phyloP scores from a whole-genome alignment of 2,797 vertebrate species.

The Myotis myotis region DNA sequence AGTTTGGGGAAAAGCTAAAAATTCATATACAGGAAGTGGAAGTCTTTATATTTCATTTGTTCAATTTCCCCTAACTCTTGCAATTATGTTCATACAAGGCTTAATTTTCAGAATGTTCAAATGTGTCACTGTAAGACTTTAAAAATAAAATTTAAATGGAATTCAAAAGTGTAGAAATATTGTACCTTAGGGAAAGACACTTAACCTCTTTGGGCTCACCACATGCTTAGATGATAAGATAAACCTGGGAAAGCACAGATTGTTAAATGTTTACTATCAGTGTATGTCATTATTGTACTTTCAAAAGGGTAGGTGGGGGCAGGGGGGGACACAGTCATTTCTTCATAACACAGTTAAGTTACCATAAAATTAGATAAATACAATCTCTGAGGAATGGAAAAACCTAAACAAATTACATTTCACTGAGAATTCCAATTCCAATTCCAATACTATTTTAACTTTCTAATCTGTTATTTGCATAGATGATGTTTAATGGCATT shows the following conservation, averaged over 20 bases:
- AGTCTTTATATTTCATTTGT: slow-evolving; percentile 84
- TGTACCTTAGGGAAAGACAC: slow-evolving; percentile 49
- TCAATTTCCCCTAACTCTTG: slow-evolving; percentile 82
- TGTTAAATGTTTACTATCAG: neutral
- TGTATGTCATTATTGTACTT: neutral
- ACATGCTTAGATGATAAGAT: slow-evolving; percentile 29
- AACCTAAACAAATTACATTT: neutral
- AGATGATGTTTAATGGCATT: neutral
- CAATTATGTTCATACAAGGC: slow-evolving; percentile 80
- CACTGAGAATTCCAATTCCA: slow-evolving; percentile 22
- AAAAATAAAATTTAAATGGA: slow-evolving; percentile 68
- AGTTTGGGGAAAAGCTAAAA: slow-evolving; percentile 86
- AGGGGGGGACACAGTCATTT: neutral
- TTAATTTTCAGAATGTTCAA: slow-evolving; percentile 77
- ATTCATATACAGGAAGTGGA: slow-evolving; percentile 84
- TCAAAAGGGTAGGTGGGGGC: neutral
- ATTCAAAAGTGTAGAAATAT: slow-evolving; percentile 49
- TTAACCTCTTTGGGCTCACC: neutral
- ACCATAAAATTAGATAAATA: slow-evolving; percentile 24
- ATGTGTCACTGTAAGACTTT: slow-evolving; percentile 43
- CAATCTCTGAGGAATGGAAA: slow-evolving; percentile 6
- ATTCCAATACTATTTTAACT: slow-evolving; percentile 20
- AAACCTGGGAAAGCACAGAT: slow-evolving; percentile 6
- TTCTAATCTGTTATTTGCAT: slow-evolving; percentile 54
- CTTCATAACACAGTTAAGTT: neutral